Evolutionary conservation across 2,113 vertebrate species (phyloP).

Genomic region (Petaurus breviceps): DNA sequence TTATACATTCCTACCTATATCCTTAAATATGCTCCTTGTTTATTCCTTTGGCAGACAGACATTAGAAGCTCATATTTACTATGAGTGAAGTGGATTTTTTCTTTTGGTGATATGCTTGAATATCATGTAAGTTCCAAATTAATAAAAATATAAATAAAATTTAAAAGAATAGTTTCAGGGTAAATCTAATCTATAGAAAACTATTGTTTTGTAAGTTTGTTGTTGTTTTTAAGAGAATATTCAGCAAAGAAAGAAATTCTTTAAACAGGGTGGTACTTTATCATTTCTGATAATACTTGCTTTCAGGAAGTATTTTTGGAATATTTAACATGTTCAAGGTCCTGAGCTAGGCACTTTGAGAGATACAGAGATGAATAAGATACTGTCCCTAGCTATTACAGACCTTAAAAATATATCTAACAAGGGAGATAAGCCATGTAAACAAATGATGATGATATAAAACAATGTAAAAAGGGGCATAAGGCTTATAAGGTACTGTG

Average conservation of each 20-base stretch:
- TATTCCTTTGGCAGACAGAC: not conserved
- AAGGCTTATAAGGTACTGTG: not conserved
- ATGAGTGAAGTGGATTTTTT: not conserved
- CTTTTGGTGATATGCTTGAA: not conserved
- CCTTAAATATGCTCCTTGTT: not conserved
- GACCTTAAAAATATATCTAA: not conserved
- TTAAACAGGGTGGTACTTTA: not conserved
- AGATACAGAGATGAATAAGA: not conserved
- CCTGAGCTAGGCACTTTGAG: not conserved
- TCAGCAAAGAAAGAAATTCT: not conserved
- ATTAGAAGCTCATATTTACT: not conserved
- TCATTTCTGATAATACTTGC: not conserved
- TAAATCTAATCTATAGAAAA: not conserved
- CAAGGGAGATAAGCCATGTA: not conserved
- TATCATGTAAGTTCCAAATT: not conserved
- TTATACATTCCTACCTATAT: not conserved
- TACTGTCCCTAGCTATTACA: not conserved
- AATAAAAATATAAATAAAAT: not conserved
- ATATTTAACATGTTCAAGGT: not conserved
- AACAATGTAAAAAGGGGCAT: not conserved
- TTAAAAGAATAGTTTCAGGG: not conserved
- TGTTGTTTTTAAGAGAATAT: not conserved
- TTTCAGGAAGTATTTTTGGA: not conserved
- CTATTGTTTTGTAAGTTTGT: not conserved
- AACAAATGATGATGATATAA: not conserved